These are phyloP conservation scores for Hypocryptadius cinnamomeus DNA, from an alignment of 2,113 vertebrate species.

Conservation along the genomic window DNA sequence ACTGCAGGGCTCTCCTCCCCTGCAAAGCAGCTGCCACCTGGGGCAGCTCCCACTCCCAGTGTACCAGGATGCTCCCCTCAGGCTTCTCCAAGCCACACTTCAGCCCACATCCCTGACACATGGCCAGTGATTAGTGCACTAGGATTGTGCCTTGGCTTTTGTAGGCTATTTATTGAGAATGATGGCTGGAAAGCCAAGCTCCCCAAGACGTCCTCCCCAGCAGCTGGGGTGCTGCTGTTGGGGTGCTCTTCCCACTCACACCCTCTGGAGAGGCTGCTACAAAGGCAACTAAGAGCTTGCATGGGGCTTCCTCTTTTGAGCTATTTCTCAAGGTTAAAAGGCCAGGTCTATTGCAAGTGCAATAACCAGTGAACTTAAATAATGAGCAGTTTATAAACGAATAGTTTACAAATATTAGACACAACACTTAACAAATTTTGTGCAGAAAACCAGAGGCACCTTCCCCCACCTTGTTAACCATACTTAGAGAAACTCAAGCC, in stretches of 20 bases:
- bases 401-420: neutral
- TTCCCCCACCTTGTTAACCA: neutral
- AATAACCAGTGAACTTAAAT: neutral
- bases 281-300: neutral
- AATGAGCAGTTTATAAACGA: neutral
- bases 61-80: neutral
- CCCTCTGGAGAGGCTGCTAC: neutral
- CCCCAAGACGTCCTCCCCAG: neutral
- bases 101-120: neutral
- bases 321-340: neutral
- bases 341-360: neutral
- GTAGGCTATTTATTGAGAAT: neutral
- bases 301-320: neutral
- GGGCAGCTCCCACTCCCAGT: neutral
- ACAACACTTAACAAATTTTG: neutral
- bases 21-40: neutral
- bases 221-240: neutral
- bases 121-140: accelerated
- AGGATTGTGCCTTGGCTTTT: neutral
- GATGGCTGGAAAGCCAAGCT: neutral
- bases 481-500: neutral
- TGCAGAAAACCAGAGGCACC: neutral
- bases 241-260: neutral
- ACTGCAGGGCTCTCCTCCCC: neutral
- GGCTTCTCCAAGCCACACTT: neutral